These are phyloP conservation scores for Ophonus ardosiacus DNA, from an alignment of 2,888 invertebrate species.

Conservation along the genomic window DNA sequence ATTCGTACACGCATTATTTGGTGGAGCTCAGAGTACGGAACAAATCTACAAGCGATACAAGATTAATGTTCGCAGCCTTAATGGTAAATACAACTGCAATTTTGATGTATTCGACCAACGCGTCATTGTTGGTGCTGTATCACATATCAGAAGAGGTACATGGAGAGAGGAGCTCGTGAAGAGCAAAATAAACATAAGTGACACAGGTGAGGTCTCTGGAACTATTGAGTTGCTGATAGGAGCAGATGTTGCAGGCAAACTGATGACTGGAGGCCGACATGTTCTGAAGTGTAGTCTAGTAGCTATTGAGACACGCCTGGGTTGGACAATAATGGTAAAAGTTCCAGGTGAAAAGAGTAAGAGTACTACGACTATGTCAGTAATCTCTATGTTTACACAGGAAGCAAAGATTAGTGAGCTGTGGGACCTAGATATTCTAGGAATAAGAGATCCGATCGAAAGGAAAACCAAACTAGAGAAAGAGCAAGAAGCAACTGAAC, in stretches of 20 bases:
- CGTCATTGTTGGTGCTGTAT: background rate
- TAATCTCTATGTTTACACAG: too few species aligned
- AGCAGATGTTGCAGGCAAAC: too few species aligned
- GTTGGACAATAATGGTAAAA: too few species aligned
- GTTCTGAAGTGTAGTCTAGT: too few species aligned
- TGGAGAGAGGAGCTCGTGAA: background rate
- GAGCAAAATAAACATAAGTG: slow-evolving; percentile 31
- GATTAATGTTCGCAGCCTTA: background rate
- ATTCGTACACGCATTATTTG: background rate
- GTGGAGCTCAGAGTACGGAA: background rate
- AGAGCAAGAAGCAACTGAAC: slow-evolving; percentile 57
- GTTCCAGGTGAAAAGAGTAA: too few species aligned
- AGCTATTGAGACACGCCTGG: too few species aligned
- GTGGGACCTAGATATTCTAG: slow-evolving; percentile 69
- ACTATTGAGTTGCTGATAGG: slow-evolving; percentile 64
- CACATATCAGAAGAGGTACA: too few species aligned
- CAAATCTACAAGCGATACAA: background rate
- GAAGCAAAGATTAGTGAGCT: slow-evolving; percentile 62
- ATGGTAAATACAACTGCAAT: background rate
- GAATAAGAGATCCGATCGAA: slow-evolving; percentile 68
- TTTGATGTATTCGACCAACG: slow-evolving; percentile 5
- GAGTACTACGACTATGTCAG: too few species aligned
- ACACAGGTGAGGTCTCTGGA: slow-evolving; percentile 9
- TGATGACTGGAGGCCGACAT: too few species aligned
- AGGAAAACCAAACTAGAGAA: slow-evolving; percentile 63